These are phyloP conservation scores for Hippasteria phrygiana DNA, from an alignment of 53 echinoderm and acorn worm species.

Conservation along the genomic window DNA sequence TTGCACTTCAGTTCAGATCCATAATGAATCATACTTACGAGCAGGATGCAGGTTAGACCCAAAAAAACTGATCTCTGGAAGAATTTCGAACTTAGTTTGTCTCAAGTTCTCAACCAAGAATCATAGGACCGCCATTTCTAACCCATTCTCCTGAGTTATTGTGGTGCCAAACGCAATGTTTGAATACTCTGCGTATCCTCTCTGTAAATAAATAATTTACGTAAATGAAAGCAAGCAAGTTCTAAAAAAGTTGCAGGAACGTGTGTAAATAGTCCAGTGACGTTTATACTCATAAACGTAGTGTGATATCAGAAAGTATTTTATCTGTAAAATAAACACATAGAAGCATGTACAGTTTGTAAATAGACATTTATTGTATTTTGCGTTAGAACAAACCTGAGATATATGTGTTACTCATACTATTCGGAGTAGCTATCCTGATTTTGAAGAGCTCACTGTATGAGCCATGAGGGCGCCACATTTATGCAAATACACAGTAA, in stretches of 20 bases:
- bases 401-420: not conserved
- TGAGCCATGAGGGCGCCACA: constrained; percentile 22
- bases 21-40: too few relatives aligned
- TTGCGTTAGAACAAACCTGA: not conserved
- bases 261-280: constrained; percentile 40
- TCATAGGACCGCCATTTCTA: not conserved
- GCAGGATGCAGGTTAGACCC: too few relatives aligned
- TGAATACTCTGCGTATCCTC: not conserved
- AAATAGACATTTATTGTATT: constrained; percentile 28
- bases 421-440: not conserved
- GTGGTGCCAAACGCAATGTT: not conserved
- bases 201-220: constrained; percentile 17
- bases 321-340: constrained; percentile 52
- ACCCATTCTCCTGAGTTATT: not conserved
- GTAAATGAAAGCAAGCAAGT: not conserved
- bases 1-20: too few relatives aligned
- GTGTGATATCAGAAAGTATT: constrained; percentile 52
- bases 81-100: too few relatives aligned
- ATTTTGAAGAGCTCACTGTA: constrained; percentile 1
- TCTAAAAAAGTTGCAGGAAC: not conserved
- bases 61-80: too few relatives aligned
- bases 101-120: too few relatives aligned
- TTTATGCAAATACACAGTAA: not conserved
- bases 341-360: constrained; percentile 35
- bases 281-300: constrained; percentile 47